Conservation (phyloP, 2,113 vertebrate genomes). For the Chionomys nivalis region DNA sequence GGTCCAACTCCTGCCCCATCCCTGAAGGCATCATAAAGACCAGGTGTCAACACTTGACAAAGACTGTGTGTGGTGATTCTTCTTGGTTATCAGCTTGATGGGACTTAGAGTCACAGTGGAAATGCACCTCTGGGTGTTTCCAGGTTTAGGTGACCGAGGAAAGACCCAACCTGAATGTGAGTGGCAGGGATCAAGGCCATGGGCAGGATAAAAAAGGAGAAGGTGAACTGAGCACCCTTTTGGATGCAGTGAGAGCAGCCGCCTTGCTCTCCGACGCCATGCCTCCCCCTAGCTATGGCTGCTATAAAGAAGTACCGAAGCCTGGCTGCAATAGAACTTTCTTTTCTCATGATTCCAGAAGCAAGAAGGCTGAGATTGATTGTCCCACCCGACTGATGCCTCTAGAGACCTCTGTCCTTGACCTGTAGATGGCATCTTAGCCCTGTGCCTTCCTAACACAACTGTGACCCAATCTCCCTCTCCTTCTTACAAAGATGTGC, state of each 20-base stretch:
- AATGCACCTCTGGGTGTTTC: neutral
- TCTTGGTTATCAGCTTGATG: neutral
- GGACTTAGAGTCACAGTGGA: neutral
- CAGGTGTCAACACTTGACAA: too few species aligned
- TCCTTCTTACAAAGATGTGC: neutral
- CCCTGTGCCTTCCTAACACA: accelerated
- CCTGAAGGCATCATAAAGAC: neutral
- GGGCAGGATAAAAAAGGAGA: neutral
- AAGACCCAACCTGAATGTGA: neutral
- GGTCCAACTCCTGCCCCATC: neutral
- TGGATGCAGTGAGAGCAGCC: neutral
- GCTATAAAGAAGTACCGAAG: neutral
- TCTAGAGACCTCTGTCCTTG: neutral
- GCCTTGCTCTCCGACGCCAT: neutral
- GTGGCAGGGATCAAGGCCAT: neutral
- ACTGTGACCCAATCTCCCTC: neutral
- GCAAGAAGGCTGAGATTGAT: neutral
- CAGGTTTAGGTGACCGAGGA: neutral
- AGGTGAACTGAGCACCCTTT: too few species aligned
- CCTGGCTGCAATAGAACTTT: too few species aligned
- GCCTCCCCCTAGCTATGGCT: neutral
- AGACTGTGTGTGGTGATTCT: neutral
- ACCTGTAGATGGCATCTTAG: neutral
- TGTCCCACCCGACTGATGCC: neutral
- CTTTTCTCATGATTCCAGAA: neutral